A percentile compares a stretch with the other conserved stretches of the same genome.
Evolutionary conservation across 2,113 vertebrate genomes (phyloP).

Genomic region (Lonchura striata): DNA sequence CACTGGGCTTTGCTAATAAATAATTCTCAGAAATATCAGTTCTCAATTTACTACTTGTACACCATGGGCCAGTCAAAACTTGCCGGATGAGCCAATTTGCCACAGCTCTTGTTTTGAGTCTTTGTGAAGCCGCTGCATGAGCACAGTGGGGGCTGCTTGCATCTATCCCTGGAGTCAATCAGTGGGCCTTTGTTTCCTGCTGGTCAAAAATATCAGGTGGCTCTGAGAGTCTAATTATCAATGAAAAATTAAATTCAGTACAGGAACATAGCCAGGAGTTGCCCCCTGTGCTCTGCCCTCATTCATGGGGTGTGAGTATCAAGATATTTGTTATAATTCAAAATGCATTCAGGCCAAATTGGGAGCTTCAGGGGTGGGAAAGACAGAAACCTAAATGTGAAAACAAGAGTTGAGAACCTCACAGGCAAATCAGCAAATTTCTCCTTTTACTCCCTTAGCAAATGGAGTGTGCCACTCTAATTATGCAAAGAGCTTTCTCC

Average conservation of each 20-base stretch:
- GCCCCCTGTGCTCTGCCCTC: slow-evolving; percentile 65
- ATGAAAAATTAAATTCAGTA: slow-evolving; percentile 83
- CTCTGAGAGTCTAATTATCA: slow-evolving; percentile 86
- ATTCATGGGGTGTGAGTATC: slow-evolving; percentile 68
- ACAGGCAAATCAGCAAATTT: not conserved
- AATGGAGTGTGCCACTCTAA: slow-evolving; percentile 72
- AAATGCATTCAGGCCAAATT: slow-evolving; percentile 77
- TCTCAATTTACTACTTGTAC: slow-evolving; percentile 87
- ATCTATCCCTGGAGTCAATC: slow-evolving; percentile 84
- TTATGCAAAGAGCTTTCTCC: slow-evolving; percentile 76
- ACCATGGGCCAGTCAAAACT: slow-evolving; percentile 92
- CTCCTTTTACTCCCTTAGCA: slow-evolving; percentile 12
- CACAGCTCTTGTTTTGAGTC: slow-evolving; percentile 91
- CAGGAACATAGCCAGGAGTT: slow-evolving; percentile 70
- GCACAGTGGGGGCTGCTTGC: slow-evolving; percentile 77
- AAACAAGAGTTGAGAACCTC: slow-evolving; percentile 23
- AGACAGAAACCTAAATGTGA: slow-evolving; percentile 34
- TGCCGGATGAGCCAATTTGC: slow-evolving; percentile 88
- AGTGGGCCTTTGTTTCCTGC: slow-evolving; percentile 85
- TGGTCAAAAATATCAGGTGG: slow-evolving; percentile 87
- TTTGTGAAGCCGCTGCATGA: slow-evolving; percentile 77
- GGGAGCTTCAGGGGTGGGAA: slow-evolving; percentile 50
- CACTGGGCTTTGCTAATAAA: slow-evolving; percentile 79
- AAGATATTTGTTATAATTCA: slow-evolving; percentile 85
- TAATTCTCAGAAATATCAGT: slow-evolving; percentile 84